Evolutionary conservation across 1,140 invertebrate genomes (phyloP), one percentile per base, ranked within the genome.

Genomic region (Drosophila bocqueti): DNA sequence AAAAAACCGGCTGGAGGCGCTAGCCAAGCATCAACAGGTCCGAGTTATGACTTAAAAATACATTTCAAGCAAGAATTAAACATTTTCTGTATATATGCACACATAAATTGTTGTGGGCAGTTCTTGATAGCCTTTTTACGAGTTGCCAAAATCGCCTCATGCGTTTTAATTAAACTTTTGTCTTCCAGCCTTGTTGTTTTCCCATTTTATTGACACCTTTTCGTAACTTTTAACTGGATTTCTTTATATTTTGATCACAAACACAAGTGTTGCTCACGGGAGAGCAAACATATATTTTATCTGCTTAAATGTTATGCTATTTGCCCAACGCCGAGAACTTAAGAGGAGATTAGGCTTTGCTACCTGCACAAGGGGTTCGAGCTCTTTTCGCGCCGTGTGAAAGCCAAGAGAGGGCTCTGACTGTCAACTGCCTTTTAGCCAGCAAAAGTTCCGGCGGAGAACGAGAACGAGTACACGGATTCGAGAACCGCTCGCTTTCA

Each of bases 401-500:
- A 61, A 52, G 43, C 46, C 29, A 45, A 68, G 47, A 45, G 47
- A 49, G 38, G 40, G 43, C 18, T 55, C 18, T 65, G 18, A 64
- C 36, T 24, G 55, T 36, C 16, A 42, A 58, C 36, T 63, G 47
- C 21, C 54, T 50, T 43, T 49, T 45, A 45, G 61, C 46, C 24
- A 60, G 40, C 11, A 59, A 55, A 31, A 59, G 55, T 49, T 59
- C 18, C 54, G 45, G 40, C 64, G 47, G 64, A 69, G 74, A 43
- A 45, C 55, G 55, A 34, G 74, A 55, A 49, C 55, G 55, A 21
- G 50, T n/a, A 11, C 4, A 26, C 36, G 66, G 58, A 46, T 47
- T 61, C 40, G 50, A 55, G 67, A 89, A 89, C 84, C 84, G 84
- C 74, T 79, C 78, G 69, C 81, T 81, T 47, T 63, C 69, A 68